Conservation (phyloP, 2,888 invertebrate species). For the Helobdella robusta region DNA sequence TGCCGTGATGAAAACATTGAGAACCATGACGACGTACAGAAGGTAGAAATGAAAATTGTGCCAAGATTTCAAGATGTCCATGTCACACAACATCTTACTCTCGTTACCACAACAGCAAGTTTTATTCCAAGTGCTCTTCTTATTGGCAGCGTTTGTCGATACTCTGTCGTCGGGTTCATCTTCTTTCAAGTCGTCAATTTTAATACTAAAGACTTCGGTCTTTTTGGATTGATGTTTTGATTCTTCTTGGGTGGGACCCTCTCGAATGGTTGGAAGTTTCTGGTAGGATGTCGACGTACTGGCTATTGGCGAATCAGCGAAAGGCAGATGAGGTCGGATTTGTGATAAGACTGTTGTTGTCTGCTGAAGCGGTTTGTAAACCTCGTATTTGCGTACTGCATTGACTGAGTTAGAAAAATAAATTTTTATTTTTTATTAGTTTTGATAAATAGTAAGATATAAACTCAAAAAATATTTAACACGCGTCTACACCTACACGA, state of each 20-base stretch:
- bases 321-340: conserved; percentile 19
- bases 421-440: too few relatives aligned
- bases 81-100: neutral
- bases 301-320: conserved; percentile 12
- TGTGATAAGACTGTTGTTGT: conserved; percentile 11
- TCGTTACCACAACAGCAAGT: neutral
- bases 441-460: too few relatives aligned
- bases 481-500: too few relatives aligned
- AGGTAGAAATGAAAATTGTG: conserved; percentile 23
- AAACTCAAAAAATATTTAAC: too few relatives aligned
- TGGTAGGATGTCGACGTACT: neutral
- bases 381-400: too few relatives aligned
- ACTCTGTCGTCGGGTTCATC: neutral
- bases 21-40: conserved; percentile 21
- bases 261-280: conserved; percentile 15
- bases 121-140: too few relatives aligned
- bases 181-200: neutral
- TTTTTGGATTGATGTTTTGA: neutral
- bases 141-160: too few relatives aligned
- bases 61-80: conserved; percentile 11
- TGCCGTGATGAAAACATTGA: conserved; percentile 23
- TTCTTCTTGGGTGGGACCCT: conserved; percentile 4
- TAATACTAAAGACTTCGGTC: neutral
- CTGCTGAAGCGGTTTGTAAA: too few relatives aligned
- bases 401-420: neutral